Base-by-base conservation (phyloP, 2,113 vertebrate species). In the Sinocyclocheilus anophthalmus region DNA sequence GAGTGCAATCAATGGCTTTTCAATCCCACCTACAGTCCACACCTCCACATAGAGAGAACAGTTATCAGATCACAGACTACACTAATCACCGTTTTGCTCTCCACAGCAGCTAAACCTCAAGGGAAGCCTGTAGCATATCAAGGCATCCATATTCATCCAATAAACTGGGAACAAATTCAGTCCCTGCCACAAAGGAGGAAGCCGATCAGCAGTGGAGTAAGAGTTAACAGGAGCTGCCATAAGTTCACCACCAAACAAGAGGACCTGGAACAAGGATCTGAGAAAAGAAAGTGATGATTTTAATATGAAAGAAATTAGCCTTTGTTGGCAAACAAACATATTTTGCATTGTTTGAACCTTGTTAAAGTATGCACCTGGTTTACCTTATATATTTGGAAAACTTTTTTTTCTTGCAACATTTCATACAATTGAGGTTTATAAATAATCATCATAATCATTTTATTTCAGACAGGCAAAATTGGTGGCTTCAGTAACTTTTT, bases 201-300 rank as follows among this genome's bases (percentile, higher is more conserved):
- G 89, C 96, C 97, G 5, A 94, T 96, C 87, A 97, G 84, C 77
- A 99, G 93, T 8, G 97, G 97, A 90, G 97, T 92, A 30, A 99
- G 91, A 90, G 97, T 97, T 84, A 94, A 93, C 89, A 97, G 79
- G 77, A 99, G 91, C 1, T 97, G 93, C 96, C 97, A 97, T 83
- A 99, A 93, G 37, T 96, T 96, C 89, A 94, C 86, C 83, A 93
- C 95, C 90, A 96, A 90, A 89, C 94, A 94, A 13, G 97, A 94
- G 0, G 96, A 97, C 57, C 96, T 92, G 93, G 98, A 99, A 88
- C 98, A 99, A 3, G 98, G 96, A 89, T 99, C 98, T 99, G 88
- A 50, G 16, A 76, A n/a, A 55, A n/a, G 39, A 42, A 26, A 26
- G 57, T 0, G 2, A 67, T 16, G 13, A 69, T 45, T 57, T 45